Percentiles rank a stretch among this genome's conserved stretches.
Evolutionary conservation across 2,113 vertebrate species (phyloP).

Genomic region (Ciconia boyciana): DNA sequence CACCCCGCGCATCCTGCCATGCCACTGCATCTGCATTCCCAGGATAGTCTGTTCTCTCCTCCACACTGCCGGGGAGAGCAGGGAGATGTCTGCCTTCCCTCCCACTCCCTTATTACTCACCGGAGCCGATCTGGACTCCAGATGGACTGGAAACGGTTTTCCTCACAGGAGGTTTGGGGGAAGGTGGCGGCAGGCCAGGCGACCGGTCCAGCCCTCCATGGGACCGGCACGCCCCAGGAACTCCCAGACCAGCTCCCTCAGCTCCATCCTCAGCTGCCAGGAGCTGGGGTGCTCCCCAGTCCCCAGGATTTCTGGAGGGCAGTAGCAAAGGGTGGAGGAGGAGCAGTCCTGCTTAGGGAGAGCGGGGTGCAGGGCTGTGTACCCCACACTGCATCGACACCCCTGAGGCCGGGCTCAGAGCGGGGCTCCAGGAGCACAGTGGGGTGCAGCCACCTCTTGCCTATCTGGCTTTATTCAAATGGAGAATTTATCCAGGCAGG

Average conservation of each 20-base stretch:
- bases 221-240: rapidly evolving
- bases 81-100: conserved; percentile 55
- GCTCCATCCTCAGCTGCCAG: neutral
- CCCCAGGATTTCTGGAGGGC: neutral
- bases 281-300: neutral
- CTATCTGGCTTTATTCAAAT: neutral
- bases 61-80: neutral
- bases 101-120: conserved; percentile 54
- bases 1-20: neutral
- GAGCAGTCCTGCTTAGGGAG: neutral
- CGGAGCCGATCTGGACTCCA: conserved; percentile 30
- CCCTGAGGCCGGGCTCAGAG: neutral
- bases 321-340: neutral
- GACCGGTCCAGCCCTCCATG: rapidly evolving
- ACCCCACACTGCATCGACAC: neutral
- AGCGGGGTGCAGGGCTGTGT: rapidly evolving
- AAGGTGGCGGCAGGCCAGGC: neutral
- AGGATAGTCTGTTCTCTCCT: conserved; percentile 35
- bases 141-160: conserved; percentile 29
- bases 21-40: neutral
- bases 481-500: neutral
- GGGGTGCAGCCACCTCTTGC: neutral
- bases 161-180: neutral
- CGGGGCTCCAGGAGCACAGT: neutral
- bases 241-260: neutral